phyloP scores from a whole-genome alignment of 1,140 invertebrate genomes.

The roundworm (Caenorhabditis elegans) region DNA sequence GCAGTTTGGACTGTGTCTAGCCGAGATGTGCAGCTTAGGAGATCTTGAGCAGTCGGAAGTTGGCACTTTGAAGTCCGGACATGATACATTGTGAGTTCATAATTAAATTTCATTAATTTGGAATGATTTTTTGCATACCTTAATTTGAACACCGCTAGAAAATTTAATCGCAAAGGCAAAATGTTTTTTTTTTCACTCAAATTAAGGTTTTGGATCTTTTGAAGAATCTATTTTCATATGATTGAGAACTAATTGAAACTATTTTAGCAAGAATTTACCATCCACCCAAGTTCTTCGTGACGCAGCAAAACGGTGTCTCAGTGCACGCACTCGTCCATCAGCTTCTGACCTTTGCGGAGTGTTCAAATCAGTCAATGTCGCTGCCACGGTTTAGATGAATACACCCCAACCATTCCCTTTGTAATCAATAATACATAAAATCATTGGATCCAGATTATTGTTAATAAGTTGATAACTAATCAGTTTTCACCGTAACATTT shows the following conservation, averaged over 20 bases:
- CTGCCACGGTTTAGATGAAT: background rate
- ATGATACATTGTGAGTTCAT: background rate
- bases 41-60: no score
- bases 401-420: background rate
- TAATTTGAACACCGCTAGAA: no score
- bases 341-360: background rate
- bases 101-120: background rate
- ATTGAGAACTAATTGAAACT: no score
- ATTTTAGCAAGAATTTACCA: background rate
- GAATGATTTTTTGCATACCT: background rate
- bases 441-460: background rate
- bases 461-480: slow-evolving; percentile 18
- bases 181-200: no score
- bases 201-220: no score
- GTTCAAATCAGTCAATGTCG: background rate
- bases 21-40: background rate
- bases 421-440: background rate
- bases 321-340: background rate
- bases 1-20: background rate
- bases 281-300: background rate
- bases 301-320: background rate
- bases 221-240: no score
- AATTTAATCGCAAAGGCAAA: no score
- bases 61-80: background rate
- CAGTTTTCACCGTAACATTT: background rate